A percentile compares a stretch with the other conserved stretches of the same genome.
These are phyloP conservation scores for Beroe ovata DNA, from an alignment of 37 sponge, comb jelly and placozoan species.

Conservation along the genomic window DNA sequence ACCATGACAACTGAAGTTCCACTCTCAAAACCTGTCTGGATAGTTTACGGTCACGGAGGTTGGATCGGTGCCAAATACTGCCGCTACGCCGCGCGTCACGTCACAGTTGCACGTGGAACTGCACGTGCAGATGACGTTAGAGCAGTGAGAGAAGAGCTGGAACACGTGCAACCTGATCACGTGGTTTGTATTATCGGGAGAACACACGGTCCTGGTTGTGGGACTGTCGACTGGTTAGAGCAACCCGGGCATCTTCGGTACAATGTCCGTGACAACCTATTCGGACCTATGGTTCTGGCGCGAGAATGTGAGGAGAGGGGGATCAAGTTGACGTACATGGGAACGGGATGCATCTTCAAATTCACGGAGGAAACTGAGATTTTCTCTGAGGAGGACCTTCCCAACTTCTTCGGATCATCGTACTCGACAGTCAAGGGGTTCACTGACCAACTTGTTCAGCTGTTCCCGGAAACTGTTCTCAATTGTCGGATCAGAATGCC, in stretches of 20 bases:
- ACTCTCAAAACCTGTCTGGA: neutral
- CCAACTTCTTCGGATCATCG: slow-evolving; percentile 16
- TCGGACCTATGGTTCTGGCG: slow-evolving; percentile 34
- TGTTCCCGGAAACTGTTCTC: slow-evolving; percentile 3
- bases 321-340: slow-evolving; percentile 24
- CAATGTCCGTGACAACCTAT: slow-evolving; percentile 44
- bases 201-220: slow-evolving; percentile 22
- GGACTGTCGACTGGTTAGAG: neutral
- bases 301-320: neutral
- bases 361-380: slow-evolving; percentile 5
- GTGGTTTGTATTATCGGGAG: slow-evolving; percentile 30
- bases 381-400: slow-evolving; percentile 8
- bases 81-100: neutral
- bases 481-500: neutral
- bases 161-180: neutral
- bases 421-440: neutral
- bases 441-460: neutral
- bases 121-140: neutral
- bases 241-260: neutral
- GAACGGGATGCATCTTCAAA: slow-evolving; percentile 41
- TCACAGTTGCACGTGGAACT: neutral
- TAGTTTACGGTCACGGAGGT: neutral
- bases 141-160: neutral
- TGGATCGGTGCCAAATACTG: neutral
- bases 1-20: no score